Conservation (phyloP, 2,888 invertebrate genomes). For the Nipponacmea schrenckii region DNA sequence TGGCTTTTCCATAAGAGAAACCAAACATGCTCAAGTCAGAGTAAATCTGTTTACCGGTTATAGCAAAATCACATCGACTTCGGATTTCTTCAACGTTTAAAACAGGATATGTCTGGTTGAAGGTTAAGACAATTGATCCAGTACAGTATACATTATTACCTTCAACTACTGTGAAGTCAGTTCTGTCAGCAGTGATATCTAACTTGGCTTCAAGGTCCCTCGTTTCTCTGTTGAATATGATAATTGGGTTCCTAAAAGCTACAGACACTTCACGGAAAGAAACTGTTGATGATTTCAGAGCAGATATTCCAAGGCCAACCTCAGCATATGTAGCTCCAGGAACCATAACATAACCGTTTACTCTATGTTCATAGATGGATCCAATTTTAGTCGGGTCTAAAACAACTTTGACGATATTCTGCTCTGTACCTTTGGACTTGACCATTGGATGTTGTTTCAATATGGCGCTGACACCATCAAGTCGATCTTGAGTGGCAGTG, state of each 20-base stretch:
- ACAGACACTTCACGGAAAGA: no score
- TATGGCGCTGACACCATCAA: constrained; percentile 7
- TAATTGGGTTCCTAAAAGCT: no score
- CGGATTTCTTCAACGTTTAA: not conserved
- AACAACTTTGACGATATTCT: constrained; percentile 13
- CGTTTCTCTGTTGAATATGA: no score
- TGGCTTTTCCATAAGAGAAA: constrained; percentile 17
- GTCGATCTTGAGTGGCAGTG: not conserved
- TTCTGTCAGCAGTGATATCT: no score
- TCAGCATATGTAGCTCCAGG: constrained; percentile 27
- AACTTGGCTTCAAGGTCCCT: no score
- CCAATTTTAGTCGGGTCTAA: constrained; percentile 1
- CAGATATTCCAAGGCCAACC: constrained; percentile 13
- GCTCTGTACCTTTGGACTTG: not conserved
- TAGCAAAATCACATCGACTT: not conserved
- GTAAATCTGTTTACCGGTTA: constrained; percentile 14
- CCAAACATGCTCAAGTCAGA: constrained; percentile 10
- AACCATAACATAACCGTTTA: constrained; percentile 13
- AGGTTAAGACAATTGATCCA: not conserved
- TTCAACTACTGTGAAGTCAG: not conserved
- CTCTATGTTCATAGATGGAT: constrained; percentile 24
- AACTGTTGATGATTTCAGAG: not conserved
- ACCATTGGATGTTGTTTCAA: constrained; percentile 10
- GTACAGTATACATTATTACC: not conserved
- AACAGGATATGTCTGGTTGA: not conserved